Conservation (phyloP, 1,140 invertebrate species). For the Drosophila mauritiana region DNA sequence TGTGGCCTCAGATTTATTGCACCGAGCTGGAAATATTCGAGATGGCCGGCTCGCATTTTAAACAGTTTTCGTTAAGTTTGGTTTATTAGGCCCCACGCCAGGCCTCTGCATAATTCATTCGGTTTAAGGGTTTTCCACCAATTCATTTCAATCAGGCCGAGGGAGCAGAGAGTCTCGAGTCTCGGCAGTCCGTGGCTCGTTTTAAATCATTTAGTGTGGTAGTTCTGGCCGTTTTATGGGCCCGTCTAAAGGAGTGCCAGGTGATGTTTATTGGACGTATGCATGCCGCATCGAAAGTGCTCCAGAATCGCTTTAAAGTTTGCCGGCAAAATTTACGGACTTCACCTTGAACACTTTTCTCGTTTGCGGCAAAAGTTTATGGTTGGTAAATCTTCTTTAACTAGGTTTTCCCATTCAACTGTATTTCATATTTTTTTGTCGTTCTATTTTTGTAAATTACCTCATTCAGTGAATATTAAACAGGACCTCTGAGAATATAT, state of each 20-base stretch:
- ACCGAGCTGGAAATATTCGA: slow-evolving; percentile 34
- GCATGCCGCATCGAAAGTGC: slow-evolving; percentile 25
- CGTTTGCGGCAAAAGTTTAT: slow-evolving; percentile 16
- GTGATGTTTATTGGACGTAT: slow-evolving; percentile 43
- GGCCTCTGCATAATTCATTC: slow-evolving; percentile 72
- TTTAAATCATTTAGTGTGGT: slow-evolving; percentile 52
- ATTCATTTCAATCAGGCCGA: slow-evolving; percentile 48
- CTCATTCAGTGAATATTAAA: too few species aligned
- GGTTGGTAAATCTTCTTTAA: background rate
- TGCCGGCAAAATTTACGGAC: slow-evolving; percentile 6
- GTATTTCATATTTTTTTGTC: too few species aligned
- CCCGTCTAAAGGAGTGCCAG: slow-evolving; percentile 17
- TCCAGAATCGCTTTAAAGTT: slow-evolving; percentile 13
- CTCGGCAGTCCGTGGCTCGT: slow-evolving; percentile 17
- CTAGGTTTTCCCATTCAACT: background rate
- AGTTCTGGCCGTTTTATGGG: slow-evolving; percentile 37
- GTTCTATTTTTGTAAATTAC: too few species aligned
- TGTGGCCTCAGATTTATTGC: slow-evolving; percentile 75
- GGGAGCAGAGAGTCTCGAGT: background rate
- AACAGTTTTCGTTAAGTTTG: slow-evolving; percentile 70
- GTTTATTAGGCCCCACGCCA: slow-evolving; percentile 64
- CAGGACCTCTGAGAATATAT: too few species aligned
- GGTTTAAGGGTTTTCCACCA: slow-evolving; percentile 43
- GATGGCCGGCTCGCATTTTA: slow-evolving; percentile 65
- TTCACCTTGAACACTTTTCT: slow-evolving; percentile 24